Evolutionary conservation across 1,140 invertebrate genomes (phyloP), one percentile per base, ranked within the genome.

Genomic region (Ips nitidus): DNA sequence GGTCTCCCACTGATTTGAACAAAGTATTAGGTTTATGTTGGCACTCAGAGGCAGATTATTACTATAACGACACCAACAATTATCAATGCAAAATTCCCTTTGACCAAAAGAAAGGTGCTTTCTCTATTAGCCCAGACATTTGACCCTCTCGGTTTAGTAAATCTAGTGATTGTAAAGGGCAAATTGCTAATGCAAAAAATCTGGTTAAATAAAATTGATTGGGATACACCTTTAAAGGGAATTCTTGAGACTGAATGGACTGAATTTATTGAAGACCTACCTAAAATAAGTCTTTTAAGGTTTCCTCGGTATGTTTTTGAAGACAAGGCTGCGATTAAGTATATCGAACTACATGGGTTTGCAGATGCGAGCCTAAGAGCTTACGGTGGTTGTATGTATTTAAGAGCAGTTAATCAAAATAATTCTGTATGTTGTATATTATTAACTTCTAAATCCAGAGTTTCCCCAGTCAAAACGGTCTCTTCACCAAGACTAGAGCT

Each of bases 121-220:
- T 69, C 71, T 2, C 2, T 39, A 60, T 65, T 72, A 1, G 71
- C 71, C n/a, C 52, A 64, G 43, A 8, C 68, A 3, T 71, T 56
- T 41, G 70, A 71, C 52, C 70, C 70, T 1, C 7, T 71, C 7
- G 70, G 70, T 0, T 59, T 68, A 4, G 40, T 63, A 40, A 47
- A 38, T 47, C 65, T 64, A 37, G 1, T 71, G 5, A 50, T 63
- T 22, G 43, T 71, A 4, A 58, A 4, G 3, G 70, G 50, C 8
- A 71, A 71, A 57, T 43, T 71, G 4, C 7, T 71, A 4, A 71
- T 71, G 69, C 62, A 71, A 55, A 71, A 66, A 38, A 52, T 71
- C 4, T 71, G 69, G 56, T 1, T 42, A 40, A 5, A 8, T 4
- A 65, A 71, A 66, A 37, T 71, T 8, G 55, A 60, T 22, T 71